A percentile compares a stretch with the other conserved stretches of the same genome.
Conservation (phyloP, 2,797 vertebrate species). For the Psittacula echo region DNA sequence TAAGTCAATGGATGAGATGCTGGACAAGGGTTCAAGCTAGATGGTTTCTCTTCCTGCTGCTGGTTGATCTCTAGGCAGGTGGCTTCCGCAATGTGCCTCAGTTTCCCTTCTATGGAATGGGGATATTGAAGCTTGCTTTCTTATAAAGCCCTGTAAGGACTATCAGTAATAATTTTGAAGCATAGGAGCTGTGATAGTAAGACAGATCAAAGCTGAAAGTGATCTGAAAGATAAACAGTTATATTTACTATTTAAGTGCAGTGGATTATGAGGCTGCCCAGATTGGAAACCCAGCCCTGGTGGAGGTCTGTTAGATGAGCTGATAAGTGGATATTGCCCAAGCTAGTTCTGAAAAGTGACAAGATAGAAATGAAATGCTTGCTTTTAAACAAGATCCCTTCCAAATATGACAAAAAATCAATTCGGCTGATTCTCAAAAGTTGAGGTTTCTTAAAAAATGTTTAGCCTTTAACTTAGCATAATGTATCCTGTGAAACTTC, state of each 20-base stretch:
- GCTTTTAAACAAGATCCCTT: neutral
- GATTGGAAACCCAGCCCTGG: neutral
- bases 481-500: neutral
- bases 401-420: neutral
- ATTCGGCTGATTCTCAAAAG: neutral
- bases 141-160: neutral
- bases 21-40: neutral
- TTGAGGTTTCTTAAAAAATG: neutral
- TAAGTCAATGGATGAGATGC: neutral
- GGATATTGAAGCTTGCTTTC: neutral
- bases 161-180: accelerated
- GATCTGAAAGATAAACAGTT: neutral
- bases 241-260: neutral
- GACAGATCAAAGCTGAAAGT: neutral
- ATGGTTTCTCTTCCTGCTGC: neutral
- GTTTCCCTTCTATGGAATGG: neutral
- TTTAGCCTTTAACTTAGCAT: neutral
- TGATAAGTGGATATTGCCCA: neutral
- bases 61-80: neutral
- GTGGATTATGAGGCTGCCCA: neutral
- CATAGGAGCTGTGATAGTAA: neutral
- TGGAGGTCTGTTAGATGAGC: neutral
- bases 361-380: neutral
- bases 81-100: neutral
- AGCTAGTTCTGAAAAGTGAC: neutral